Evolutionary conservation across 1,140 invertebrate species (phyloP), one percentile per base, ranked within the genome.

Genomic region (Riptortus pedestris): DNA sequence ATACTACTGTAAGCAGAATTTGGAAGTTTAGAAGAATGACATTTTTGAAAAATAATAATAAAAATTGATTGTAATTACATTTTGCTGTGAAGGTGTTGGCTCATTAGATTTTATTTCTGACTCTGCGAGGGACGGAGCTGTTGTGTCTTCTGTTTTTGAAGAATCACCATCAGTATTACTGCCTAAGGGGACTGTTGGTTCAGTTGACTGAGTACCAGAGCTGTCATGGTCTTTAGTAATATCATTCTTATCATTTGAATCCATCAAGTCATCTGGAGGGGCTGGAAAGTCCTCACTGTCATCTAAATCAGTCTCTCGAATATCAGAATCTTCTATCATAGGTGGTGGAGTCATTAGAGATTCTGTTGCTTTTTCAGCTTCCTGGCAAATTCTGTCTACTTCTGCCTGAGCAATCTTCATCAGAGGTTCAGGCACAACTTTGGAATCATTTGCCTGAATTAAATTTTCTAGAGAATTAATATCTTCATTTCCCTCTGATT

Each of bases 321-420:
- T 60, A 1, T n/a, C 4, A 7, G 26, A 16, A 45, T 31, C 5
- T 2, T 61, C 24, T 16, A 27, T 29, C 1, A 64, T 45, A 14
- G 43, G 26, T 22, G 45, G 58, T 12, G 43, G 59, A n/a, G 24
- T 43, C 2, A 59, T 29, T 4, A 65, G 16, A 22, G 58, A 61
- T 29, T 61, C 67, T 0, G 66, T 65, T 14, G 64, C 62, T 26
- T 63, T 43, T 60, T 63, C 66, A n/a, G 66, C 67, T 70, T 71
- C 55, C 52, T 69, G 62, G 60, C 68, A 66, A 65, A 74, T 69
- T 64, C 65, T 63, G 24, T 67, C 61, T 12, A 67, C 67, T 55
- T 68, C 63, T 16, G 63, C 63, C 51, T 67, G 63, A 2, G 65
- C 67, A 26, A 45, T 60, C 38, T 67, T 64, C 12, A 65, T 62